Conservation (phyloP, 2,797 vertebrate genomes). For the Picus viridis region DNA sequence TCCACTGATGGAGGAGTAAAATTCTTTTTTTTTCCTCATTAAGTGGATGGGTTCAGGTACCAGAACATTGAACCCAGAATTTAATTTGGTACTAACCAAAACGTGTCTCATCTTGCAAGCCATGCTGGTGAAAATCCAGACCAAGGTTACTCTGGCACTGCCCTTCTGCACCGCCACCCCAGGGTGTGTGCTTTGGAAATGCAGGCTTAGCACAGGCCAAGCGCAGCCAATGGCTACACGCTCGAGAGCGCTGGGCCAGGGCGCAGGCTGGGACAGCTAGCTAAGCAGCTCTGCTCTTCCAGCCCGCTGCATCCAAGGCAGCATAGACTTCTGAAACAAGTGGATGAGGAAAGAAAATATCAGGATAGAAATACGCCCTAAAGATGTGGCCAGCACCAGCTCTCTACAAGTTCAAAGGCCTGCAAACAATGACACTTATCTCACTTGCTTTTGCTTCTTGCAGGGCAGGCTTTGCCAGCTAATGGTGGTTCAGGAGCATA, state of each 20-base stretch:
- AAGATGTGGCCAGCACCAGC: neutral
- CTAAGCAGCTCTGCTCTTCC: neutral
- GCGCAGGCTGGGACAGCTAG: neutral
- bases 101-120: neutral
- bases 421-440: neutral
- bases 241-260: neutral
- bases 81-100: neutral
- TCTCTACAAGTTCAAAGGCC: neutral
- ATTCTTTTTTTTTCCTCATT: neutral
- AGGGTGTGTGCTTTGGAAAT: fast-evolving
- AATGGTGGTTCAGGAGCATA: neutral
- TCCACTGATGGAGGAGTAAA: neutral
- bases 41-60: neutral
- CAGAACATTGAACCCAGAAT: neutral
- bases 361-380: neutral
- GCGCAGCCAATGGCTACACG: neutral
- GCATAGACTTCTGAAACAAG: neutral
- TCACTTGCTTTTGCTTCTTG: neutral
- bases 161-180: neutral
- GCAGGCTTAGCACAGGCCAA: neutral
- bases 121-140: neutral
- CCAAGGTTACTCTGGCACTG: neutral
- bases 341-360: neutral
- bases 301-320: neutral
- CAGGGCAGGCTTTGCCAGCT: neutral